A percentile compares a stretch with the other conserved stretches of the same genome.
Evolutionary conservation across 2,797 vertebrate species (phyloP).

Genomic region (Numenius phaeopus): DNA sequence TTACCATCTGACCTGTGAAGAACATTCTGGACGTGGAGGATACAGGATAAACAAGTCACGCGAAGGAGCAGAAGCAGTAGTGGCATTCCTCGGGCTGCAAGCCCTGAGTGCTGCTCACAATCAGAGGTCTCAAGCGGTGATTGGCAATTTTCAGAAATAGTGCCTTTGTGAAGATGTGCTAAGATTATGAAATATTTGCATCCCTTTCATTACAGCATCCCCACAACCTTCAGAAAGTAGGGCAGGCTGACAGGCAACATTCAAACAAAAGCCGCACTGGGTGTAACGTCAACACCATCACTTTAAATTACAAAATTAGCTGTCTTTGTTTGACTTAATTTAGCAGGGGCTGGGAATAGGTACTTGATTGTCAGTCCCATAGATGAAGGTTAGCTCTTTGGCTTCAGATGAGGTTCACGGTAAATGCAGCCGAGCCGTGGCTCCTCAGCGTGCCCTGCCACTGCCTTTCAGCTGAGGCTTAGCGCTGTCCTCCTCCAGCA

Average conservation of each 20-base stretch:
- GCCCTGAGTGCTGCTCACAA: not conserved
- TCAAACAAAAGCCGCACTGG: slow-evolving; percentile 1
- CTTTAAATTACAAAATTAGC: slow-evolving; percentile 53
- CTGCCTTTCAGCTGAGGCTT: not conserved
- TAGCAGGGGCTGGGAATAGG: not conserved
- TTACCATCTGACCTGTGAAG: slow-evolving; percentile 44
- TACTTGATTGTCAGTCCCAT: not conserved
- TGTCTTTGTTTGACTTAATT: slow-evolving; percentile 42
- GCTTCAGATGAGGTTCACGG: not conserved
- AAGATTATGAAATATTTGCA: slow-evolving; percentile 44
- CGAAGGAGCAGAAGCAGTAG: not conserved
- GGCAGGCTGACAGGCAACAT: not conserved
- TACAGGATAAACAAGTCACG: slow-evolving; percentile 37
- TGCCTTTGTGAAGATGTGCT: not conserved
- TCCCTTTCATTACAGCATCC: slow-evolving; percentile 39
- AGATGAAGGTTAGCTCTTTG: not conserved
- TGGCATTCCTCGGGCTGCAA: not conserved
- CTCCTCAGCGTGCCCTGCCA: fast-evolving
- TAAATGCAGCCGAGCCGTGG: not conserved
- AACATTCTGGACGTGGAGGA: not conserved
- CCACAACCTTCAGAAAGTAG: slow-evolving; percentile 43
- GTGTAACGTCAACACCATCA: not conserved
- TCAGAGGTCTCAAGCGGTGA: not conserved
- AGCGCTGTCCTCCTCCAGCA: not conserved
- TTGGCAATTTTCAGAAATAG: not conserved